Evolutionary conservation across 1,140 invertebrate species (phyloP).

Genomic region (Oryctes rhinoceros): DNA sequence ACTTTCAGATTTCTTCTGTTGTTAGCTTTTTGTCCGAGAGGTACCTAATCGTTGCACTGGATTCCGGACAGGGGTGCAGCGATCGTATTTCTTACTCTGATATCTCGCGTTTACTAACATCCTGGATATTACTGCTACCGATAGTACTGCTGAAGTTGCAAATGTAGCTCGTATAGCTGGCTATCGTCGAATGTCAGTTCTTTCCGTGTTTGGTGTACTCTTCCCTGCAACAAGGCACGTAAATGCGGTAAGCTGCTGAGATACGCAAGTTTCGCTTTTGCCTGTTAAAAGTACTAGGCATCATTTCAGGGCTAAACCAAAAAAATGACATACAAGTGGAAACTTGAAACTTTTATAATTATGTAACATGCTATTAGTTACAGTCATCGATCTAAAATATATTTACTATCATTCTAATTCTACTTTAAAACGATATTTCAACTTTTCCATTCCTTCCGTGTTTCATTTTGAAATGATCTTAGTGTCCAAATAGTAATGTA

Average conservation of each 20-base stretch:
- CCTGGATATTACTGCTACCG: not conserved
- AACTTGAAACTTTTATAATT: too few species aligned
- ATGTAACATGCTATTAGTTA: too few species aligned
- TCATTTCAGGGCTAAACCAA: too few species aligned
- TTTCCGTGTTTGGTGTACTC: not conserved
- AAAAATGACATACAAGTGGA: too few species aligned
- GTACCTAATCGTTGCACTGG: not conserved
- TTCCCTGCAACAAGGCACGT: not conserved
- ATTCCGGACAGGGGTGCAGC: not conserved
- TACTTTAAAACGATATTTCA: too few species aligned
- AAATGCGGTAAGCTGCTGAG: not conserved
- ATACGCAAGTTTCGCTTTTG: not conserved
- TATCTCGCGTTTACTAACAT: not conserved
- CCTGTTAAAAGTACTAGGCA: not conserved
- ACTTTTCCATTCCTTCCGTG: too few species aligned
- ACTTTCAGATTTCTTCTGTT: slow-evolving; percentile 16
- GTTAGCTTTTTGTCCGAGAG: not conserved
- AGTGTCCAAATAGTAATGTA: too few species aligned
- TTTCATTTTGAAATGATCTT: too few species aligned
- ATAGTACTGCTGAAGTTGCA: not conserved
- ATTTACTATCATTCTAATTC: too few species aligned
- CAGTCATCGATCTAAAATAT: too few species aligned
- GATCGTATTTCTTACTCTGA: not conserved
- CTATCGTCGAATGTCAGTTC: not conserved
- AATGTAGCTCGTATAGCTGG: not conserved